phyloP scores from a whole-genome alignment of 2,888 invertebrate genomes.

The Drosophila melanocephala region DNA sequence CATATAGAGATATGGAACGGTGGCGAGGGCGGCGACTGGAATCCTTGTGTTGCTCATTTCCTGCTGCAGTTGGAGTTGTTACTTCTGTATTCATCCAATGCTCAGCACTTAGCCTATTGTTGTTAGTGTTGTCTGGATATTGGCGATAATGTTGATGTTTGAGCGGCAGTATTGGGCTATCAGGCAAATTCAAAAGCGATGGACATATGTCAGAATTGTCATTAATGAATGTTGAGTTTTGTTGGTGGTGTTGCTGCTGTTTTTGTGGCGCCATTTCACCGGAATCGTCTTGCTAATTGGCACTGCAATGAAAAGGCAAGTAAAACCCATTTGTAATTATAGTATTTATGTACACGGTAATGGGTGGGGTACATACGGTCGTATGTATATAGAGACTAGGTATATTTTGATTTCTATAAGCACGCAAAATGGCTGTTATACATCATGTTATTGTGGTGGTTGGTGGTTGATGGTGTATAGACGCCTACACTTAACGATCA shows the following conservation, averaged over 20 bases:
- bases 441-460: conserved; percentile 24
- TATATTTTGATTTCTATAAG: conserved; percentile 26
- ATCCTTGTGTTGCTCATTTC: conserved; percentile 61
- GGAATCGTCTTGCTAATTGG: conserved; percentile 55
- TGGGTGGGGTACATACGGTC: background rate
- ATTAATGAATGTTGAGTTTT: conserved; percentile 84
- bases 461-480: conserved; percentile 34
- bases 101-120: conserved; percentile 40
- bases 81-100: conserved; percentile 33
- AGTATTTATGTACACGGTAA: conserved; percentile 2
- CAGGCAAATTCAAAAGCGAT: conserved; percentile 77
- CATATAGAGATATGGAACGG: conserved; percentile 80
- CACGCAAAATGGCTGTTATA: conserved; percentile 66
- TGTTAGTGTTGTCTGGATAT: conserved; percentile 50
- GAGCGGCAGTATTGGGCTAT: conserved; percentile 83
- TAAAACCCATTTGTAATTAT: conserved; percentile 31
- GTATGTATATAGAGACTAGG: background rate
- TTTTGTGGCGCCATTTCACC: conserved; percentile 77
- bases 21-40: conserved; percentile 64
- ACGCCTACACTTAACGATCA: conserved; percentile 73
- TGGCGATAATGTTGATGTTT: conserved; percentile 55
- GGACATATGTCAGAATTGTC: conserved; percentile 80
- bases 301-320: conserved; percentile 57
- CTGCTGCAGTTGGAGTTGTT: conserved; percentile 35
- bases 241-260: conserved; percentile 56